Conservation (phyloP, 1,140 invertebrate genomes). For the Metaphire vulgaris region DNA sequence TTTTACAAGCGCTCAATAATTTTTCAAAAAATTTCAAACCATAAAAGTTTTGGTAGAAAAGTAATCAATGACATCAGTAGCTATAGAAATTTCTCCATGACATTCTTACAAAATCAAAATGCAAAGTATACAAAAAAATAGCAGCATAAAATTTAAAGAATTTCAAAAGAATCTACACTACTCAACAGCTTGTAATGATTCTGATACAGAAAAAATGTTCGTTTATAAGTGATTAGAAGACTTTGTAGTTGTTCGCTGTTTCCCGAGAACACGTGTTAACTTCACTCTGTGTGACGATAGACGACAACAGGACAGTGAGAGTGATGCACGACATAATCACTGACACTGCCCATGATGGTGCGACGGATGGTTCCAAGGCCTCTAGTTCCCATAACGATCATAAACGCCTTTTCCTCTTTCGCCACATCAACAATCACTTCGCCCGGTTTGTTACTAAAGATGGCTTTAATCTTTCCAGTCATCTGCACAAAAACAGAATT, state of each 20-base stretch:
- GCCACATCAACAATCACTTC: conserved; percentile 18
- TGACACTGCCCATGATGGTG: conserved; percentile 24
- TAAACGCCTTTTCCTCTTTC: conserved; percentile 13
- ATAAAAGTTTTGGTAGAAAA: no score
- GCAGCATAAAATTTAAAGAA: no score
- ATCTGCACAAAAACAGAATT: background rate
- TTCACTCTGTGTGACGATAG: conserved; percentile 3
- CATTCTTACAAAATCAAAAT: no score
- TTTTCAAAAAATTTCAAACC: no score
- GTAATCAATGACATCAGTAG: no score
- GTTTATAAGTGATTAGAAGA: no score
- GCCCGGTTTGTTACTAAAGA: conserved; percentile 12
- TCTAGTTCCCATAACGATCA: conserved; percentile 21
- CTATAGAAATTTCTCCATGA: no score
- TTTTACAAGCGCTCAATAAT: no score
- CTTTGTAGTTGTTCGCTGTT: background rate
- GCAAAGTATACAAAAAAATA: no score
- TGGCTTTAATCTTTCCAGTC: conserved; percentile 18
- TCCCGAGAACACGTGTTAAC: background rate
- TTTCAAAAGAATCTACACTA: no score
- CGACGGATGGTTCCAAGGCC: conserved; percentile 16
- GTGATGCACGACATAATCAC: conserved; percentile 21
- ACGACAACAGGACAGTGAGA: conserved; percentile 7
- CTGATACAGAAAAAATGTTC: no score
- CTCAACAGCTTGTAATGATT: no score